Evolutionary conservation across 2,888 invertebrate genomes (phyloP).

Genomic region (Crioceris asparagi): DNA sequence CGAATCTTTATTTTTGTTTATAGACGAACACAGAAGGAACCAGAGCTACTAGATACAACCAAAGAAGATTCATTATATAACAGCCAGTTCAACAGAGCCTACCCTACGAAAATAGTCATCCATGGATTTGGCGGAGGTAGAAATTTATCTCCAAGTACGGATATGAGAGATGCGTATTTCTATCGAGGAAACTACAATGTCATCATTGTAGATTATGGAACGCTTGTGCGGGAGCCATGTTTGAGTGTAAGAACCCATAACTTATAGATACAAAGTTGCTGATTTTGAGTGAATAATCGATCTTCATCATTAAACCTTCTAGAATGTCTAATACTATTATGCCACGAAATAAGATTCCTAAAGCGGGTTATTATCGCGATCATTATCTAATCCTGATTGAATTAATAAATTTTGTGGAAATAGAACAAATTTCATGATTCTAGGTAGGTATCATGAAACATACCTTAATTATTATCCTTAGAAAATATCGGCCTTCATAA

Average conservation of each 20-base stretch:
- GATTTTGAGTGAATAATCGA: too few species aligned
- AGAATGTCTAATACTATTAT: too few species aligned
- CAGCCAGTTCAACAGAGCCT: constrained; percentile 65
- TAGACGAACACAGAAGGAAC: constrained; percentile 64
- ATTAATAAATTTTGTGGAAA: too few species aligned
- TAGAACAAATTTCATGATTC: too few species aligned
- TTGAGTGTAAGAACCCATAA: constrained; percentile 45
- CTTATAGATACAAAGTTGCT: too few species aligned
- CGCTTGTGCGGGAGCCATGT: constrained; percentile 72
- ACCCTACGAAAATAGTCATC: constrained; percentile 78
- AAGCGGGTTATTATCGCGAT: too few species aligned
- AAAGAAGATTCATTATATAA: constrained; percentile 58
- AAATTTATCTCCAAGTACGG: constrained; percentile 71
- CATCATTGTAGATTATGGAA: constrained; percentile 76
- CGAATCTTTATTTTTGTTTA: constrained; percentile 21
- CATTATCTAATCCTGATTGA: too few species aligned
- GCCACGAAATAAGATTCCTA: too few species aligned
- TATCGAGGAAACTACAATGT: constrained; percentile 71
- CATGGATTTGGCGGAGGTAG: constrained; percentile 86
- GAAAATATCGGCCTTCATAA: too few species aligned
- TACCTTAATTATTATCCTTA: too few species aligned
- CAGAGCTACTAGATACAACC: constrained; percentile 60
- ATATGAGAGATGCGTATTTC: constrained; percentile 75
- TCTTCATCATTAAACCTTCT: too few species aligned
- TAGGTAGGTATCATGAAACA: too few species aligned